Conservation (phyloP, 2,888 invertebrate genomes). For the Andrena flavipes region DNA sequence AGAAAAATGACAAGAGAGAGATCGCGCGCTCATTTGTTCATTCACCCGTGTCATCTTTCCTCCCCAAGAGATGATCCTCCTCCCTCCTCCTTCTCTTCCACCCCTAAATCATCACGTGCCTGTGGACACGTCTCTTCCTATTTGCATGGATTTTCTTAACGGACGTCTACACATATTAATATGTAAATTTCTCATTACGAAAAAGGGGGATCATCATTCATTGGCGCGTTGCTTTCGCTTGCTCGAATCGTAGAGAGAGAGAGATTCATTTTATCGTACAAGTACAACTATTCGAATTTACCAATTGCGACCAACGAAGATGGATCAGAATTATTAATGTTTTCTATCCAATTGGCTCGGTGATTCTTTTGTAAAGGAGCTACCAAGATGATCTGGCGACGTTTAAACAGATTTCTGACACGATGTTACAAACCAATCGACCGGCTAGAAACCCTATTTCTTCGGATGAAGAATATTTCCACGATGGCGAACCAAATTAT, state of each 20-base stretch:
- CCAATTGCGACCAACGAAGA: background rate
- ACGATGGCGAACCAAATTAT: conserved; percentile 90
- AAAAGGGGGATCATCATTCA: conserved; percentile 68
- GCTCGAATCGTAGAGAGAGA: conserved; percentile 32
- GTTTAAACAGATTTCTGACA: conserved; percentile 69
- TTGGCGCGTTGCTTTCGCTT: conserved; percentile 65
- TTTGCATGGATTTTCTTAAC: conserved; percentile 54
- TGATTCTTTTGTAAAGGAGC: conserved; percentile 54
- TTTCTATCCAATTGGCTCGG: background rate
- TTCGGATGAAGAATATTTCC: conserved; percentile 90
- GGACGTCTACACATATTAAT: conserved; percentile 76
- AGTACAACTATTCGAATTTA: background rate
- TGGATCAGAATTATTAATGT: background rate
- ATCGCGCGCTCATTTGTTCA: background rate
- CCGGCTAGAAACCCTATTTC: conserved; percentile 88
- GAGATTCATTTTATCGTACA: background rate
- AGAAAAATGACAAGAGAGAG: background rate
- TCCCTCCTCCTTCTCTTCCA: background rate
- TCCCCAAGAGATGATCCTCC: conserved; percentile 56
- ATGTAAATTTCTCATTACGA: conserved; percentile 77
- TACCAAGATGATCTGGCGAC: conserved; percentile 70
- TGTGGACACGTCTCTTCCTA: conserved; percentile 27
- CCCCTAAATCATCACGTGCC: conserved; percentile 51
- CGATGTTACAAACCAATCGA: conserved; percentile 88
- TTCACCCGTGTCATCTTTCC: conserved; percentile 22